Percentiles rank a stretch among this genome's conserved stretches.
Evolutionary conservation across 2,888 invertebrate genomes (phyloP).

Genomic region (Prosapia bicincta): DNA sequence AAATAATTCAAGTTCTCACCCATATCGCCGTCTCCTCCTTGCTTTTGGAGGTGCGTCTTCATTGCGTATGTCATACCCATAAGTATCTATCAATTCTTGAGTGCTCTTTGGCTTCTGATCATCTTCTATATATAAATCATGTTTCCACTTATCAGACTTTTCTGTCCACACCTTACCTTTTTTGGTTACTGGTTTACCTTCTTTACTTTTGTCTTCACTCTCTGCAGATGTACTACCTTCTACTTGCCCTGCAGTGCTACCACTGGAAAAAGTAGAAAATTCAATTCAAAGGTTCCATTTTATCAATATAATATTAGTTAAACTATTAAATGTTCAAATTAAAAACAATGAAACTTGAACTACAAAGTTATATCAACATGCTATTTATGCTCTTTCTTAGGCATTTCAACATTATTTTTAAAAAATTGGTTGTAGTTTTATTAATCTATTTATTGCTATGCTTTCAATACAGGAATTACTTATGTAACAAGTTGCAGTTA

Average conservation of each 20-base stretch:
- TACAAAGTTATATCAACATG: too few species aligned
- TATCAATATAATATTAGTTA: not conserved
- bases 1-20: too few species aligned
- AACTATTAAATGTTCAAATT: conserved; percentile 6
- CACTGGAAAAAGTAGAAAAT: not conserved
- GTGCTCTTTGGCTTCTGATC: conserved; percentile 83
- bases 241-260: not conserved
- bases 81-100: conserved; percentile 77
- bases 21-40: conserved; percentile 78
- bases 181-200: conserved; percentile 17
- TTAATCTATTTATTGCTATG: too few species aligned
- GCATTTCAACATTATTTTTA: too few species aligned
- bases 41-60: conserved; percentile 90
- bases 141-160: conserved; percentile 69
- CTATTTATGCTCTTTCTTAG: too few species aligned
- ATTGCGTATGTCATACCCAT: conserved; percentile 92
- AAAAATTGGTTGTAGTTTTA: too few species aligned
- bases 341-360: too few species aligned
- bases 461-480: too few species aligned
- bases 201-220: conserved; percentile 5
- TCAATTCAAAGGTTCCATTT: not conserved
- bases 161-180: conserved; percentile 39
- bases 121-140: conserved; percentile 79
- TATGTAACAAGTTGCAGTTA: too few species aligned
- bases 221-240: not conserved